A percentile compares a stretch with the other conserved stretches of the same genome.
phyloP scores from a whole-genome alignment of 2,797 vertebrate genomes.

The Girardinus metallicus region DNA sequence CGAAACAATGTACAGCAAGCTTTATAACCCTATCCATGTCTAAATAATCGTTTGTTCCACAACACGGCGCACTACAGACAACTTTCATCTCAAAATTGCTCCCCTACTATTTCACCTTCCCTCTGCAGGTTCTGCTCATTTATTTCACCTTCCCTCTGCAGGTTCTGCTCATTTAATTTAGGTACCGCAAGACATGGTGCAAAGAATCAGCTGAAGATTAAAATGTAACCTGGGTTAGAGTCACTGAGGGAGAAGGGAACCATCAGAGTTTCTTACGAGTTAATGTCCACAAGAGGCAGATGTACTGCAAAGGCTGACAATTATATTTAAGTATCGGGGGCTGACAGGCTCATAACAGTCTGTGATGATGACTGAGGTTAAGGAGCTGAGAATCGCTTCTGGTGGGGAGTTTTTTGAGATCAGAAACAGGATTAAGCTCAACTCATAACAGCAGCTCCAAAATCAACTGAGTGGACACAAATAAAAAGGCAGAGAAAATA shows the following conservation, averaged over 20 bases:
- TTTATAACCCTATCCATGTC: neutral
- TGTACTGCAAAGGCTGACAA: constrained; percentile 48
- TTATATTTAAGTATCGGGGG: constrained; percentile 52
- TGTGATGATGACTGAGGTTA: constrained; percentile 45
- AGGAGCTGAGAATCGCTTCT: constrained; percentile 41
- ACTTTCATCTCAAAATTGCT: constrained; percentile 54
- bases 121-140: constrained; percentile 58
- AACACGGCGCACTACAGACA: constrained; percentile 25
- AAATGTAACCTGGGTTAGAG: constrained; percentile 62
- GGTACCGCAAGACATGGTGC: constrained; percentile 44
- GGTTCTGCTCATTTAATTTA: constrained; percentile 64
- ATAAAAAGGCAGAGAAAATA: constrained; percentile 13
- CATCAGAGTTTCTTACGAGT: constrained; percentile 43
- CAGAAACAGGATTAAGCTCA: constrained; percentile 41
- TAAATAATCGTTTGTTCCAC: constrained; percentile 39
- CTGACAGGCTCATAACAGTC: constrained; percentile 52
- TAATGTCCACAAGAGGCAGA: constrained; percentile 46
- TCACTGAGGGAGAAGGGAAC: constrained; percentile 62
- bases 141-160: no score
- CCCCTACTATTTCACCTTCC: constrained; percentile 34
- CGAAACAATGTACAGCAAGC: neutral
- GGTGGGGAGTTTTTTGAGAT: constrained; percentile 27
- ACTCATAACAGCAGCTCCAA: constrained; percentile 21
- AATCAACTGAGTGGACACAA: constrained; percentile 11
- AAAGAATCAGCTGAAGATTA: constrained; percentile 60